Evolutionary conservation across 2,113 vertebrate species (phyloP).

Genomic region (Sapayoa aenigma): DNA sequence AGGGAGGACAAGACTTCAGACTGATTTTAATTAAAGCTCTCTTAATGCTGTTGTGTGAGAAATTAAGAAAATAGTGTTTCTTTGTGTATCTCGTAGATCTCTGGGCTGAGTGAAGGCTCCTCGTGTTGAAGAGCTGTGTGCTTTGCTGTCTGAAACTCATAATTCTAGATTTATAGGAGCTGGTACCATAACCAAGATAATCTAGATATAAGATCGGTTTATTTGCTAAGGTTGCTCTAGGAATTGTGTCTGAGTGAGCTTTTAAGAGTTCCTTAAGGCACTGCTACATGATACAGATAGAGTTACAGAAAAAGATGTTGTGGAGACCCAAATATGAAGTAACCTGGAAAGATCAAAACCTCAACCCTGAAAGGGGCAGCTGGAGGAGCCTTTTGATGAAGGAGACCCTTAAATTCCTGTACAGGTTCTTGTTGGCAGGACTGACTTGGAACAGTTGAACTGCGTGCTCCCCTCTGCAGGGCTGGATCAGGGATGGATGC

Average conservation of each 20-base stretch:
- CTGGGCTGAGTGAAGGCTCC: neutral
- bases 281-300: neutral
- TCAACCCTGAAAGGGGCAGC: neutral
- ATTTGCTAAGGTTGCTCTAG: neutral
- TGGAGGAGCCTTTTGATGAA: neutral
- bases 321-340: neutral
- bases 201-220: neutral
- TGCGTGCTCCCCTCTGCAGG: neutral
- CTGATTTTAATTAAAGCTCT: neutral
- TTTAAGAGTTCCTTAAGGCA: neutral
- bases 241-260: neutral
- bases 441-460: neutral
- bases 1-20: constrained; percentile 41
- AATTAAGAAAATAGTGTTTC: neutral
- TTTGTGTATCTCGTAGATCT: neutral
- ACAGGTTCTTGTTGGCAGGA: neutral
- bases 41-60: neutral
- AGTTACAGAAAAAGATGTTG: neutral
- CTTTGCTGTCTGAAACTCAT: neutral
- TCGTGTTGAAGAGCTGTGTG: neutral
- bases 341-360: neutral
- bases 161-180: neutral
- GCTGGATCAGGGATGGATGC: neutral
- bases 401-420: neutral
- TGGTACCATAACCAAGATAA: neutral